phyloP scores from a whole-genome alignment of 1,140 invertebrate species.

The Aphelinus certus region DNA sequence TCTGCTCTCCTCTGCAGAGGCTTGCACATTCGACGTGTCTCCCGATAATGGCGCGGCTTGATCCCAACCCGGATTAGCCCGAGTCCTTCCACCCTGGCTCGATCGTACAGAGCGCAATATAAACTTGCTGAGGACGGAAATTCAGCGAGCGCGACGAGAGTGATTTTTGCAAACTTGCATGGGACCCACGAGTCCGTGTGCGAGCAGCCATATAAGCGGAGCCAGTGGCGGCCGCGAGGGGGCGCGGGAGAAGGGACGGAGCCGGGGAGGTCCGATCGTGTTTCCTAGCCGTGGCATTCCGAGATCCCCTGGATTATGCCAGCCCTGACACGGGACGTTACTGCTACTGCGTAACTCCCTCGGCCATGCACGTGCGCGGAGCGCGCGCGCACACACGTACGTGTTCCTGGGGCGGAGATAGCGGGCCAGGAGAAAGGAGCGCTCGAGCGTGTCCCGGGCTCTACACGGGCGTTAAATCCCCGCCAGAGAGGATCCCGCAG shows the following conservation, averaged over 20 bases:
- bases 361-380: constrained; percentile 28
- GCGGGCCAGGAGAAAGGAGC: not conserved
- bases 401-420: not conserved
- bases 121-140: constrained; percentile 48
- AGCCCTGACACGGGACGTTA: constrained; percentile 56
- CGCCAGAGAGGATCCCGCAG: constrained; percentile 27
- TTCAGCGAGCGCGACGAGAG: constrained; percentile 36
- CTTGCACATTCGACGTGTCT: constrained; percentile 38
- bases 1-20: not conserved
- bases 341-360: constrained; percentile 40
- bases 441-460: constrained; percentile 3
- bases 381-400: constrained; percentile 19
- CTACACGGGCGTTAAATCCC: constrained; percentile 31
- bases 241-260: constrained; percentile 35
- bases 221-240: constrained; percentile 33
- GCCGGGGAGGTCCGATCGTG: constrained; percentile 53
- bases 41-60: constrained; percentile 47
- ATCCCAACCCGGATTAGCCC: constrained; percentile 45
- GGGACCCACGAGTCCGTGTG: constrained; percentile 19
- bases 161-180: constrained; percentile 35
- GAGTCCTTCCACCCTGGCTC: constrained; percentile 33
- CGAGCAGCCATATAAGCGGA: no score
- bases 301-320: constrained; percentile 58
- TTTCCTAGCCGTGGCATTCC: constrained; percentile 57
- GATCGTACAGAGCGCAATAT: constrained; percentile 44